Conservation (phyloP, 2,888 invertebrate genomes). For the Rhagonycha fulva region DNA sequence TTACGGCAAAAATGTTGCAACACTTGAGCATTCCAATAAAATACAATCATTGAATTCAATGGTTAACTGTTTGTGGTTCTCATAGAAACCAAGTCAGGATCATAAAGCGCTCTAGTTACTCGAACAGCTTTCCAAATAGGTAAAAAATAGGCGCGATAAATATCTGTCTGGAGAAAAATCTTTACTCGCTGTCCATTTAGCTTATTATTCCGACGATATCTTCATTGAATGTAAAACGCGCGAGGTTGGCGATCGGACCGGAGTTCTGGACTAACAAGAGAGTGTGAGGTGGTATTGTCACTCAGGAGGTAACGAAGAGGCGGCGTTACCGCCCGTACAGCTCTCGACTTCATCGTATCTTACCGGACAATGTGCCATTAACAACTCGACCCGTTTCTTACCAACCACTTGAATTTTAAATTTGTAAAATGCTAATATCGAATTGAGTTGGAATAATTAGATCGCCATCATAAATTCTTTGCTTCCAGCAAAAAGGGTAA, state of each 20-base stretch:
- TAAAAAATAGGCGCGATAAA: conserved; percentile 38
- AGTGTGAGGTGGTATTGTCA: conserved; percentile 56
- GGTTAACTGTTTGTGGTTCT: conserved; percentile 33
- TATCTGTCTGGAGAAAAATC: conserved; percentile 33
- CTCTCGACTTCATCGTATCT: conserved; percentile 50
- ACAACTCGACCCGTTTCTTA: conserved; percentile 37
- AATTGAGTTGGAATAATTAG: conserved; percentile 3
- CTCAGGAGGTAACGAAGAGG: conserved; percentile 53
- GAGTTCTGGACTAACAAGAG: conserved; percentile 54
- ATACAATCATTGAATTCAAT: conserved; percentile 33
- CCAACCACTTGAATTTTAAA: conserved; percentile 24
- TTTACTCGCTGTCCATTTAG: conserved; percentile 47
- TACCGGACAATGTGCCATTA: conserved; percentile 65
- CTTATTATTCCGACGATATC: conserved; percentile 55
- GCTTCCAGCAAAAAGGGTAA: neutral
- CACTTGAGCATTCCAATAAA: conserved; percentile 20
- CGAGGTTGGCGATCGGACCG: conserved; percentile 37
- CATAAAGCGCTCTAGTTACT: conserved; percentile 39
- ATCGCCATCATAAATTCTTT: neutral
- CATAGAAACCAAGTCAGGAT: conserved; percentile 30
- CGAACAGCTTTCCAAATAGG: conserved; percentile 35
- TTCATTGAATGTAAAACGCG: conserved; percentile 57
- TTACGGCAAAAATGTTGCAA: conserved; percentile 23
- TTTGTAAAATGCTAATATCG: conserved; percentile 12
- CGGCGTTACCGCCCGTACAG: conserved; percentile 49